Conservation (phyloP, 2,888 invertebrate genomes). For the Hydropsyche betteni region DNA sequence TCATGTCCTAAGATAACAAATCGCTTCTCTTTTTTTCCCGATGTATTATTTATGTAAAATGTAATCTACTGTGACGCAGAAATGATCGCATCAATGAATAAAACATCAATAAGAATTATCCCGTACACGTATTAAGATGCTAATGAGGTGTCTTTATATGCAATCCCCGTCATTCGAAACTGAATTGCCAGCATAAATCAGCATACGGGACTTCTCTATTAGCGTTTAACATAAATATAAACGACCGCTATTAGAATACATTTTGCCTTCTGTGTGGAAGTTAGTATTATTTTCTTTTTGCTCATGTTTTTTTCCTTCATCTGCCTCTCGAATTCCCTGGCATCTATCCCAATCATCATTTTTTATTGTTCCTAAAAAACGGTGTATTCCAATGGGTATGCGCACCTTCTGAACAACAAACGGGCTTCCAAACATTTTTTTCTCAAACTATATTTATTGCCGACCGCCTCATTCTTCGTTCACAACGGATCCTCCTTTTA, state of each 20-base stretch:
- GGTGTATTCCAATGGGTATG: constrained; percentile 19
- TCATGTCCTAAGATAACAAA: too few species aligned
- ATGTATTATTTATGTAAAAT: too few species aligned
- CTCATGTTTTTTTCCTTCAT: background rate
- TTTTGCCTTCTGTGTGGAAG: constrained; percentile 28
- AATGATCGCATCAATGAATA: constrained; percentile 14
- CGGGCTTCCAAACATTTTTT: constrained; percentile 44
- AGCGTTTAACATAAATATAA: constrained; percentile 30
- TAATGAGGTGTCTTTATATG: constrained; percentile 29
- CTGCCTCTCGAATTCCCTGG: constrained; percentile 22
- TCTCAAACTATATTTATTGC: constrained; percentile 46
- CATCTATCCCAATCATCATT: constrained; percentile 17
- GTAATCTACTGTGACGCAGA: too few species aligned
- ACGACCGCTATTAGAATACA: constrained; percentile 30
- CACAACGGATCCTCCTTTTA: constrained; percentile 46
- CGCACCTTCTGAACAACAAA: constrained; percentile 35
- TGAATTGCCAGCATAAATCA: constrained; percentile 33
- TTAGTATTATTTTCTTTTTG: constrained; percentile 23
- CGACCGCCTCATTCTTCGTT: constrained; percentile 45
- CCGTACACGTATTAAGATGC: constrained; percentile 31
- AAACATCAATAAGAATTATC: constrained; percentile 28
- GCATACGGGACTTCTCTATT: constrained; percentile 30
- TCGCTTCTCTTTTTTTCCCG: too few species aligned
- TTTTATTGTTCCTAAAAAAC: constrained; percentile 14
- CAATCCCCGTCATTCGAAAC: constrained; percentile 24